A percentile compares a stretch with the other conserved stretches of the same genome.
Evolutionary conservation across 2,797 vertebrate species (phyloP).

Genomic region (Gymnoscopelus braueri): DNA sequence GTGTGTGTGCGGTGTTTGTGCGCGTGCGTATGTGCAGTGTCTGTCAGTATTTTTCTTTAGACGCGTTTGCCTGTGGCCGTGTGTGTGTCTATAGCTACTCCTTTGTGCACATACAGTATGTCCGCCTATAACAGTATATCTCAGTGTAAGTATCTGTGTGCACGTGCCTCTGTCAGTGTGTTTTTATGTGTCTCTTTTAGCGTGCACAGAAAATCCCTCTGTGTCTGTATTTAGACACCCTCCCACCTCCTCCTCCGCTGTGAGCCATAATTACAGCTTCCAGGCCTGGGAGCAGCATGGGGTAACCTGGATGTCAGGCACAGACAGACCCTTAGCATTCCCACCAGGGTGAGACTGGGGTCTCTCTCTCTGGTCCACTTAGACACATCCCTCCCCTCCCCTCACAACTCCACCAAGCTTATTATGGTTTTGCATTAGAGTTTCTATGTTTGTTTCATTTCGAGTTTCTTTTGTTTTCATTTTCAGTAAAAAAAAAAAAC

Average conservation of each 20-base stretch:
- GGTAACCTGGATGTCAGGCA: conserved; percentile 65
- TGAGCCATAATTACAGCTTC: conserved; percentile 70
- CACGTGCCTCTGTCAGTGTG: conserved; percentile 19
- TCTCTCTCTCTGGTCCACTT: conserved; percentile 55
- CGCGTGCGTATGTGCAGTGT: conserved; percentile 7
- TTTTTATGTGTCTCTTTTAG: conserved; percentile 16
- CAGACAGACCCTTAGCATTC: conserved; percentile 66
- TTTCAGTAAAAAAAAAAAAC: too few species aligned
- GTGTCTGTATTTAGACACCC: conserved; percentile 22
- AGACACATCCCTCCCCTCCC: conserved; percentile 50
- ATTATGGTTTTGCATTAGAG: too few species aligned
- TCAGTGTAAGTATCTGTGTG: background rate
- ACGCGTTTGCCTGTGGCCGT: too few species aligned
- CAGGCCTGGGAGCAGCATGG: conserved; percentile 56
- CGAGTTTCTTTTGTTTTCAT: too few species aligned
- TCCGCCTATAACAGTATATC: too few species aligned
- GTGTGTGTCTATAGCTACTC: too few species aligned
- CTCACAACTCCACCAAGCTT: background rate
- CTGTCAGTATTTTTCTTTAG: conserved; percentile 5
- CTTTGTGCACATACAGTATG: too few species aligned
- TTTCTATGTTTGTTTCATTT: too few species aligned
- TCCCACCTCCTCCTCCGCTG: conserved; percentile 17
- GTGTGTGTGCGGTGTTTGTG: background rate
- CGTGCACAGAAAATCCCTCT: background rate
- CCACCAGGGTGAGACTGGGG: conserved; percentile 72